Conservation (phyloP, 2,113 vertebrate genomes). For the Tragelaphus strepsiceros region DNA sequence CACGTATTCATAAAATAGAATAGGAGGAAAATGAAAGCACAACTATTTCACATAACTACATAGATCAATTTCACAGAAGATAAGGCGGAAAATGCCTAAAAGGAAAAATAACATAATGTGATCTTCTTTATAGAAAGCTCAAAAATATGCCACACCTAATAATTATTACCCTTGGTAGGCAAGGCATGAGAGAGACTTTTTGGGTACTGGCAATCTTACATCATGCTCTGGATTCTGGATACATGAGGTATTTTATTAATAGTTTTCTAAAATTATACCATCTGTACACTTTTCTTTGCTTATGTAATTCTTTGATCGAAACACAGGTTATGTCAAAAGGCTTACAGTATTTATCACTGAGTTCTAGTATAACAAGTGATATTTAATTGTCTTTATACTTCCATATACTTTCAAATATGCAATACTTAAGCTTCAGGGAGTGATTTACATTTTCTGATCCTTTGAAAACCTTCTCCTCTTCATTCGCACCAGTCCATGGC, state of each 20-base stretch:
- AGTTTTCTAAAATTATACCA: not conserved
- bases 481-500: not conserved
- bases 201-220: not conserved
- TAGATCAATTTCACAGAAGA: not conserved
- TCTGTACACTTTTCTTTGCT: not conserved
- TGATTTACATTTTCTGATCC: not conserved
- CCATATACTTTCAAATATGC: not conserved
- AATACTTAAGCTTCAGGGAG: not conserved
- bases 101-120: not conserved
- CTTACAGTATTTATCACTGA: not conserved
- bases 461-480: not conserved
- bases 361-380: not conserved
- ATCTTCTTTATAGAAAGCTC: not conserved
- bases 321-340: not conserved
- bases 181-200: not conserved
- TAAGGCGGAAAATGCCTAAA: not conserved
- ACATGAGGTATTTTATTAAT: not conserved
- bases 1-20: not conserved
- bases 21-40: not conserved
- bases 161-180: not conserved
- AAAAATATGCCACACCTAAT: not conserved
- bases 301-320: not conserved
- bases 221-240: not conserved
- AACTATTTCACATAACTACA: not conserved
- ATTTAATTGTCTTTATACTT: not conserved